Evolutionary conservation across 2,797 vertebrate genomes (phyloP), one percentile per base, ranked within the genome.

Genomic region (Tiaroga cobitis): DNA sequence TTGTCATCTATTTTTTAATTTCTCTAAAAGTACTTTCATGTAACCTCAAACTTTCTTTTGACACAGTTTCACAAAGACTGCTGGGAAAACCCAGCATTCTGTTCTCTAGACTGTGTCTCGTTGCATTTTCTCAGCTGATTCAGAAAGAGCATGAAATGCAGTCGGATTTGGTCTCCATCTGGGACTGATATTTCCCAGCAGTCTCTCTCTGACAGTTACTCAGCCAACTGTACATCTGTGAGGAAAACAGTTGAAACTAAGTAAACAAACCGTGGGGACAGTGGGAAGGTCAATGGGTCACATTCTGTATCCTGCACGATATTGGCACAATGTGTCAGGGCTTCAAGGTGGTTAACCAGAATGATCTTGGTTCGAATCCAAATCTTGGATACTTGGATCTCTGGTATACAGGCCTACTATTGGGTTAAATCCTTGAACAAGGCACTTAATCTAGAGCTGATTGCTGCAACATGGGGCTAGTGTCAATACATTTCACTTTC

Each of bases 1-100:
- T 76, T 54, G 49, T 37, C 6, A 21, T 46, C 10, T 19, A 11
- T 34, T 56, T 76, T 32, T 37, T n/a, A 8, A 76, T 56, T 37
- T 56, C 74, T 56, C 49, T 37, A 56, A 29, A 78, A 78, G 19
- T 61, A 65, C 16, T 79, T 65, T 29, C 39, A 46, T 21, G 13
- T 19, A 26, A 61, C 34, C 34, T 79, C 54, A 79, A 79, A 63
- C 77, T 79, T 79, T 79, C 39, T 65, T 79, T 63, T 79, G 77
- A 63, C 77, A 63, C 56, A 29, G 56, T 79, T 79, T 65, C 59
- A 79, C 77, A 46, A 79, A 79, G 77, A 79, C 77, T 78, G 24
- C 37, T 79, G 77, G 77, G 37, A 63, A 63, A 79, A 79, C 15
- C 37, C 56, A 43, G 56, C 56, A 29, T 79, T 79, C 77, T 63